Evolutionary conservation across 2,797 vertebrate genomes (phyloP), one percentile per base, ranked within the genome.

Genomic region (Coilia nasus): DNA sequence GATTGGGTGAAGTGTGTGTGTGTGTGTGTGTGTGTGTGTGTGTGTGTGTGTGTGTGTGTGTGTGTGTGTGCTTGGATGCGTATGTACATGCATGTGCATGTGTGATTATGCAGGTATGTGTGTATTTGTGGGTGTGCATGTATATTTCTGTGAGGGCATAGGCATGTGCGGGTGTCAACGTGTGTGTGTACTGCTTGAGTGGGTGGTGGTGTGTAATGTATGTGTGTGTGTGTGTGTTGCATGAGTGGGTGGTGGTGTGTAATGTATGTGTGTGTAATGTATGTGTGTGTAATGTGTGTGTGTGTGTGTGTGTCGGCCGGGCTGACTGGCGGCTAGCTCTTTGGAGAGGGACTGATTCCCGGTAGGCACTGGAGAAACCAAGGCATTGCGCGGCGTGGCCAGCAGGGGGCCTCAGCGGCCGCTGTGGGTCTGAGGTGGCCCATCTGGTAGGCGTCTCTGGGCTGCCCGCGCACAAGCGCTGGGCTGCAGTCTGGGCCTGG

Each of bases 381-480:
- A 97, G 96, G 97, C 97, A 19, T 4, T 21, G 59, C 17, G 54
- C 10, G 60, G 60, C 4, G 60, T 6, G 60, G 21, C 19, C 60
- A 62, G 14, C 19, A n/a, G 6, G 93, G 83, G 89, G 91, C 89
- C 2, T 97, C 95, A 99, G 90, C 87, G 96, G 94, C 50, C 50
- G 7, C 9, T 9, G 50, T 54, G 50, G 50, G 50, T 14, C 97
- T 96, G 96, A 97, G 94, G 91, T 97, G 97, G 89, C 95, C 97
- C 98, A 99, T 97, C 82, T 97, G 97, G 85, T 98, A 97, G 91
- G 94, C 95, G 88, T 98, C 97, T 86, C 97, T 94, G 84, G 94
- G 91, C 90, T 96, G 94, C 83, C 95, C 94, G 88, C 94, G 95
- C 31, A 95, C 31, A 95, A 91, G 90, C 94, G 93, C 90, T 96